phyloP scores from a whole-genome alignment of 2,888 invertebrate genomes.

The Cecidostiba fungosa region DNA sequence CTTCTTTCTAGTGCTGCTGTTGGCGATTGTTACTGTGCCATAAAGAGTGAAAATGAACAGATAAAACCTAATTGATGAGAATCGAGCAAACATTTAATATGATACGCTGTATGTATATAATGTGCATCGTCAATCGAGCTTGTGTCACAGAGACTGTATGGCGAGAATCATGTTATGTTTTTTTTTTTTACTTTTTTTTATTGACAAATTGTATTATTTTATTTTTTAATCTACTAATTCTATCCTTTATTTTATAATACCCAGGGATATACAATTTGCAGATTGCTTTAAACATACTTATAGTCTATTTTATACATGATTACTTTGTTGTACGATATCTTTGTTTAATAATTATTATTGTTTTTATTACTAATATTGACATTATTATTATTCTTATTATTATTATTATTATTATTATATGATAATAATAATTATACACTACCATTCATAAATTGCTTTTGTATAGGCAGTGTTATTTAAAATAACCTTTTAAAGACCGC shows the following conservation, averaged over 20 bases:
- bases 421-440: constrained; percentile 23
- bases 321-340: not conserved
- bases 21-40: constrained; percentile 74
- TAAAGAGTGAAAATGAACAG: constrained; percentile 59
- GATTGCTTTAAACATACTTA: constrained; percentile 13
- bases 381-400: not conserved
- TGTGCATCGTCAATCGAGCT: constrained; percentile 52
- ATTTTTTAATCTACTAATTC: constrained; percentile 52
- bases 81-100: constrained; percentile 52
- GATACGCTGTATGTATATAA: constrained; percentile 52
- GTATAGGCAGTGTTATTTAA: not conserved
- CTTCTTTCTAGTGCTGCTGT: constrained; percentile 76
- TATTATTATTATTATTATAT: not conserved
- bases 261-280: constrained; percentile 42
- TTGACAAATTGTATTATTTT: constrained; percentile 53
- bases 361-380: no score
- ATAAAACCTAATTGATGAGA: constrained; percentile 30
- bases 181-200: constrained; percentile 47
- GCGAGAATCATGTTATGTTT: constrained; percentile 50
- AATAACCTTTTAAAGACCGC: not conserved
- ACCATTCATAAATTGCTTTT: constrained; percentile 49
- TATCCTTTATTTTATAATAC: constrained; percentile 12
- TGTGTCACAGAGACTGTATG: constrained; percentile 44
- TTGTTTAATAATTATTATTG: not conserved
- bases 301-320: constrained; percentile 32